Evolutionary conservation across 2,888 invertebrate species (phyloP).

Genomic region (Troglohyphantes excavatus): DNA sequence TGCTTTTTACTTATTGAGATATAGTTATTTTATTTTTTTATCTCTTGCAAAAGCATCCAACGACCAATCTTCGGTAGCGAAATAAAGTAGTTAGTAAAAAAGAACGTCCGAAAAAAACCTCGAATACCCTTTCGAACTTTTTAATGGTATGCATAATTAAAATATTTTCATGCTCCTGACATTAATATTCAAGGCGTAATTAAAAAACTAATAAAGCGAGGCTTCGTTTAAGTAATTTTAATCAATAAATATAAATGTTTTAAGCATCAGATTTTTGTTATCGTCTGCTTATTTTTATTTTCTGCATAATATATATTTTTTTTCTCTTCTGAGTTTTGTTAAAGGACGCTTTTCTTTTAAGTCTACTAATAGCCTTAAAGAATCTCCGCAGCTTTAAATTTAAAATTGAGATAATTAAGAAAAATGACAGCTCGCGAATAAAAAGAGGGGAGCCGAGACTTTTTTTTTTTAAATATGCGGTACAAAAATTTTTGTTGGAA

Average conservation of each 20-base stretch:
- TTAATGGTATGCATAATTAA: slow-evolving; percentile 78
- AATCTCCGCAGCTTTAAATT: slow-evolving; percentile 76
- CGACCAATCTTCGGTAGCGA: slow-evolving; percentile 65
- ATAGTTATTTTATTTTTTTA: slow-evolving; percentile 71
- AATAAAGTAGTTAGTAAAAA: slow-evolving; percentile 76
- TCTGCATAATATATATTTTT: slow-evolving; percentile 40
- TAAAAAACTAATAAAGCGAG: slow-evolving; percentile 77
- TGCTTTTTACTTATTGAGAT: slow-evolving; percentile 78
- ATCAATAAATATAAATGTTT: slow-evolving; percentile 78
- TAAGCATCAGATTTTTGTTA: slow-evolving; percentile 78
- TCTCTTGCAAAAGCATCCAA: slow-evolving; percentile 58
- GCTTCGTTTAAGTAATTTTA: slow-evolving; percentile 78
- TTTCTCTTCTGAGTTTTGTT: slow-evolving; percentile 47
- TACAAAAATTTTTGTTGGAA: slow-evolving; percentile 73
- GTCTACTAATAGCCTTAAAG: slow-evolving; percentile 77
- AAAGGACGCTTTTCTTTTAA: slow-evolving; percentile 63
- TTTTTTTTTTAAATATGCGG: slow-evolving; percentile 76
- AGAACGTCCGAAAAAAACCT: slow-evolving; percentile 55
- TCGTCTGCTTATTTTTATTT: slow-evolving; percentile 68
- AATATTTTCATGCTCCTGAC: slow-evolving; percentile 78
- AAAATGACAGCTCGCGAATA: slow-evolving; percentile 69
- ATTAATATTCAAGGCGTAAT: slow-evolving; percentile 78
- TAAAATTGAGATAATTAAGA: slow-evolving; percentile 78
- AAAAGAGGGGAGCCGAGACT: slow-evolving; percentile 50
- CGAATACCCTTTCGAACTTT: slow-evolving; percentile 76